These are phyloP conservation scores for Microcebus lehilahytsara DNA, from an alignment of 2,113 vertebrate genomes.

Conservation along the genomic window DNA sequence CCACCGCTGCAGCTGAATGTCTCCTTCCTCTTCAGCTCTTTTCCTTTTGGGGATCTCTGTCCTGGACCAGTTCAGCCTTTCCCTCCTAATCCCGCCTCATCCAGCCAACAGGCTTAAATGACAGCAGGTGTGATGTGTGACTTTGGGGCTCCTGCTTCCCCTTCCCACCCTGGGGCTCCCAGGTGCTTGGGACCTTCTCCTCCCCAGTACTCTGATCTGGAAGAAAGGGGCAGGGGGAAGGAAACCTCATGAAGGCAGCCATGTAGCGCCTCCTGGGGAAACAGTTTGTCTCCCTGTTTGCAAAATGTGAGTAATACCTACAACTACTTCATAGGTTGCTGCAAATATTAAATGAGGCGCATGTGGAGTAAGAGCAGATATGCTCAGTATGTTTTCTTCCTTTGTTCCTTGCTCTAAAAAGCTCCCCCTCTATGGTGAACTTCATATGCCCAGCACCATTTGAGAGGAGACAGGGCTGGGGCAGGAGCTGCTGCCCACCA, in stretches of 20 bases:
- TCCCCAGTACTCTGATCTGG: not conserved
- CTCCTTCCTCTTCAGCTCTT: not conserved
- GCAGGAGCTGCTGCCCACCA: no score
- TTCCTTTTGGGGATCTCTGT: not conserved
- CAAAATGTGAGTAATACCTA: not conserved
- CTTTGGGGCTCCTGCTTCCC: not conserved
- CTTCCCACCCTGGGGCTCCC: not conserved
- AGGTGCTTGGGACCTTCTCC: not conserved
- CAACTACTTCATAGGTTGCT: not conserved
- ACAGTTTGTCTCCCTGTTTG: not conserved
- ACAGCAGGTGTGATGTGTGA: not conserved
- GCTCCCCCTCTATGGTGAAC: not conserved
- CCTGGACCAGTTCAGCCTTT: not conserved
- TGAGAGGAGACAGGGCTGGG: not conserved
- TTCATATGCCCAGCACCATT: not conserved
- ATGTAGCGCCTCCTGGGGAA: not conserved
- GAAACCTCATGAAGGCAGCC: not conserved
- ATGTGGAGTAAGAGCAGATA: not conserved
- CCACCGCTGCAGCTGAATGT: no score
- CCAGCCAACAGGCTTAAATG: not conserved
- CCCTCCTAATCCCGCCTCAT: not conserved
- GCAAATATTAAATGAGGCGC: not conserved
- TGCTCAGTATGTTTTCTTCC: not conserved
- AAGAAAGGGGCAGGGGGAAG: not conserved
- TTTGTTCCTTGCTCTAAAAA: not conserved